Conservation (phyloP, 2,888 invertebrate genomes). For the Branchinecta sandiegonensis region DNA sequence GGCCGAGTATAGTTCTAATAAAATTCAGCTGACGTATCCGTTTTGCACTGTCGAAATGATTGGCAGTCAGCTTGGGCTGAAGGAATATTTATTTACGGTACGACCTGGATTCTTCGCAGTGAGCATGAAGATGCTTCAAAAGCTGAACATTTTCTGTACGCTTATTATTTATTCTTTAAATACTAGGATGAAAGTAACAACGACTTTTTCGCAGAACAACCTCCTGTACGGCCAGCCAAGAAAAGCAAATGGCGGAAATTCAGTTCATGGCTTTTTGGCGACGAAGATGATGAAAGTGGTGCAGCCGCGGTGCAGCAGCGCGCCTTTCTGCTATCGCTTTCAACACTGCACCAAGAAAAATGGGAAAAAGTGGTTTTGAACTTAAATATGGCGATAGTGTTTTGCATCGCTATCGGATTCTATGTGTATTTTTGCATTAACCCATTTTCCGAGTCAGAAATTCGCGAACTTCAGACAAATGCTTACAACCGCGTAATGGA, state of each 20-base stretch:
- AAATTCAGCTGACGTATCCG: too few relatives aligned
- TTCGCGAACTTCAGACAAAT: slow-evolving; percentile 16
- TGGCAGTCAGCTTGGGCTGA: too few relatives aligned
- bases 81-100: too few relatives aligned
- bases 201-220: too few relatives aligned
- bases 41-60: too few relatives aligned
- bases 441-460: slow-evolving; percentile 25
- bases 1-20: too few relatives aligned
- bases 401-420: slow-evolving; percentile 24
- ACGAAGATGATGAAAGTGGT: slow-evolving; percentile 24
- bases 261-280: slow-evolving; percentile 31
- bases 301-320: slow-evolving; percentile 22
- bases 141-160: too few relatives aligned
- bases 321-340: slow-evolving; percentile 24
- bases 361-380: slow-evolving; percentile 28
- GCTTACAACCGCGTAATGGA: slow-evolving; percentile 5
- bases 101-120: too few relatives aligned
- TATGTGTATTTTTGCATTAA: slow-evolving; percentile 27
- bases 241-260: slow-evolving; percentile 13
- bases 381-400: slow-evolving; percentile 28
- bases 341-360: slow-evolving; percentile 27
- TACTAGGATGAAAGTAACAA: not conserved
- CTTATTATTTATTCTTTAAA: slow-evolving; percentile 10
- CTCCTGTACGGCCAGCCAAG: not conserved
- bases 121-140: too few relatives aligned